Conservation (phyloP, 2,113 vertebrate genomes). For the Paradisaea rubra region DNA sequence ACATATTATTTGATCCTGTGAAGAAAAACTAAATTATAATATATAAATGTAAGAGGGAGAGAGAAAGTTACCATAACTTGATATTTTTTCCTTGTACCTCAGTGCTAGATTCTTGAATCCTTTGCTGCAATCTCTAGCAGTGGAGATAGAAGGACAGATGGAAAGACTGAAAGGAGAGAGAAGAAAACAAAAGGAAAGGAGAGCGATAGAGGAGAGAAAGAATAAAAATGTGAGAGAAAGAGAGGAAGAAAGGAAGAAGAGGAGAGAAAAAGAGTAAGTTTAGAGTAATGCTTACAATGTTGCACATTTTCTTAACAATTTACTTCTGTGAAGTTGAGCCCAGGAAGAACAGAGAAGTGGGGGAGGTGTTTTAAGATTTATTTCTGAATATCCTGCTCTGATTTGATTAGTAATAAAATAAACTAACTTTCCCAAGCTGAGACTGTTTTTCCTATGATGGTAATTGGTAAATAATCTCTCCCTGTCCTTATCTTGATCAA, state of each 20-base stretch:
- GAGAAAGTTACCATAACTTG: background rate
- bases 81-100: background rate
- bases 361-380: background rate
- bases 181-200: background rate
- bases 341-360: background rate
- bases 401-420: background rate
- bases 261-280: background rate
- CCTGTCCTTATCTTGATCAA: background rate
- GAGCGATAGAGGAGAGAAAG: background rate
- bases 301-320: background rate
- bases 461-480: background rate
- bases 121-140: background rate
- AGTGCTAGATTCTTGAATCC: background rate
- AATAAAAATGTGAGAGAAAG: background rate
- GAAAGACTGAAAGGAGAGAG: background rate
- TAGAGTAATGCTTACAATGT: background rate
- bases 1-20: background rate
- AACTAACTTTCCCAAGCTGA: background rate
- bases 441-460: background rate
- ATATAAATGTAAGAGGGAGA: background rate
- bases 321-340: background rate
- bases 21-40: background rate
- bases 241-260: background rate
- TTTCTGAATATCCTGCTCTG: background rate
- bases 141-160: background rate